Percentiles rank a stretch among this genome's conserved stretches.
phyloP scores from a whole-genome alignment of 2,113 vertebrate species.

The Brevimyrus niger region DNA sequence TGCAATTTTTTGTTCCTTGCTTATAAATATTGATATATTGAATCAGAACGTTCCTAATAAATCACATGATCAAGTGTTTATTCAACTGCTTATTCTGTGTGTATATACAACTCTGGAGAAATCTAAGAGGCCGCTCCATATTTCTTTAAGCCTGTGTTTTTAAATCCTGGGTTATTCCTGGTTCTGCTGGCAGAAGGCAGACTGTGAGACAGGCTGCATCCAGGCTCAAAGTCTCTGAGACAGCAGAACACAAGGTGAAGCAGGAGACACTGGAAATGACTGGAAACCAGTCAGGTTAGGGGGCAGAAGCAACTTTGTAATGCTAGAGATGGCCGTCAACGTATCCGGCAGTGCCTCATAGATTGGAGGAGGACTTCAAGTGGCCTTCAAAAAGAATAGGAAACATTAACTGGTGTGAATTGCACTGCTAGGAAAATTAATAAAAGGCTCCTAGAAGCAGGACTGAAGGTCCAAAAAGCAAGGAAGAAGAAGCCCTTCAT shows the following conservation, averaged over 20 bases:
- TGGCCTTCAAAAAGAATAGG: neutral
- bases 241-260: neutral
- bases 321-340: too few species aligned
- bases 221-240: neutral
- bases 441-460: neutral
- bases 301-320: too few species aligned
- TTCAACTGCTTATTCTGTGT: neutral
- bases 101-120: neutral
- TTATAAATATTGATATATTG: neutral
- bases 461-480: neutral
- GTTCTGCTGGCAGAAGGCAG: neutral
- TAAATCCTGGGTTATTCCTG: neutral
- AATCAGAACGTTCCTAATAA: neutral
- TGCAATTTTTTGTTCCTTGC: neutral
- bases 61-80: neutral
- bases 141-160: neutral
- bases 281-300: too few species aligned
- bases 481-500: too few species aligned
- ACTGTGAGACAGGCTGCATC: neutral
- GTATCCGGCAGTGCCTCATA: neutral
- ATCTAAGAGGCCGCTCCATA: neutral
- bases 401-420: too few species aligned
- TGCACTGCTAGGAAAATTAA: neutral
- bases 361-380: neutral
- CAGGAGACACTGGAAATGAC: too few species aligned